These are phyloP conservation scores for Hyperoplus immaculatus DNA, from an alignment of 2,797 vertebrate genomes.

Conservation along the genomic window DNA sequence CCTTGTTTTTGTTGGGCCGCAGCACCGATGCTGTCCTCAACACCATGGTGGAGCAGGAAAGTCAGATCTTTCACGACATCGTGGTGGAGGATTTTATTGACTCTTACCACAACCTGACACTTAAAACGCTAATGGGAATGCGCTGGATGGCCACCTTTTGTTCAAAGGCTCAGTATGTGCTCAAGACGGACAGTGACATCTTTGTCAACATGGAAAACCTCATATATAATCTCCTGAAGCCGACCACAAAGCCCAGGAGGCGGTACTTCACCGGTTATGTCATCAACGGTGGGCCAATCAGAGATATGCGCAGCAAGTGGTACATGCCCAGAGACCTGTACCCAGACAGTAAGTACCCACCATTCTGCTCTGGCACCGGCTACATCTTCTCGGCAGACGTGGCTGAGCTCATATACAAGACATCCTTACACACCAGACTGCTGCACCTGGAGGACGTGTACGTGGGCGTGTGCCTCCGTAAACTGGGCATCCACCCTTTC, in stretches of 20 bases:
- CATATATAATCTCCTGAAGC: constrained; percentile 96
- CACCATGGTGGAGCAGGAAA: constrained; percentile 99
- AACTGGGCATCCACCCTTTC: constrained; percentile 96
- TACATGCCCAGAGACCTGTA: constrained; percentile 98
- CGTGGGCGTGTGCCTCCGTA: constrained; percentile 95
- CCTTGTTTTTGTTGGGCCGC: constrained; percentile 94
- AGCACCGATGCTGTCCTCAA: constrained; percentile 93
- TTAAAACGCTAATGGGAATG: constrained; percentile 99
- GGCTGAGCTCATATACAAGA: constrained; percentile 97
- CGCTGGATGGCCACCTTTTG: constrained; percentile 97
- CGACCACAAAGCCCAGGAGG: constrained; percentile 93
- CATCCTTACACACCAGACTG: constrained; percentile 95
- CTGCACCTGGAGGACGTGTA: constrained; percentile 98
- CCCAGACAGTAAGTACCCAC: constrained; percentile 97
- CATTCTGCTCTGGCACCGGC: constrained; percentile 98
- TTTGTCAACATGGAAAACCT: constrained; percentile 99
- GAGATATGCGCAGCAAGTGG: constrained; percentile 98
- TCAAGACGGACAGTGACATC: constrained; percentile 99
- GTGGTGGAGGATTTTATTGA: constrained; percentile 98
- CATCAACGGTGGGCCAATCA: constrained; percentile 97
- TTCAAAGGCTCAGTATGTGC: constrained; percentile 94
- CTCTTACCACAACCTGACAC: constrained; percentile 97
- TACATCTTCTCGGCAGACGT: constrained; percentile 98
- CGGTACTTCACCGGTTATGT: constrained; percentile 98
- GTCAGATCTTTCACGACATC: constrained; percentile 98